Evolutionary conservation across 1,140 invertebrate species (phyloP).

Genomic region (Helicoverpa armigera): DNA sequence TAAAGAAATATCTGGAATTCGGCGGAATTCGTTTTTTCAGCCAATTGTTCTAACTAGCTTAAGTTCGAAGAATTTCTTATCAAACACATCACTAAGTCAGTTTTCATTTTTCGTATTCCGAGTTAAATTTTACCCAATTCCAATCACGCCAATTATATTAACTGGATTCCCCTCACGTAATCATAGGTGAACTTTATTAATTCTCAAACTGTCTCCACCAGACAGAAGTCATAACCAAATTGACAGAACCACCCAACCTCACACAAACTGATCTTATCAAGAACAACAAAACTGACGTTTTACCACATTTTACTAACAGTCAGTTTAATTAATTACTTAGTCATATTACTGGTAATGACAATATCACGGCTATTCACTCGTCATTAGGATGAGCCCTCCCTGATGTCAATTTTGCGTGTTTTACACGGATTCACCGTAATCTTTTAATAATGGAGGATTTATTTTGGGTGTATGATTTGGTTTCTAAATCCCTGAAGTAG

Average conservation of each 20-base stretch:
- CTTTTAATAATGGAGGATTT: slow-evolving; percentile 26
- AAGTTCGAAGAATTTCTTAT: background rate
- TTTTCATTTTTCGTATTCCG: no score
- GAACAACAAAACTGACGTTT: slow-evolving; percentile 10
- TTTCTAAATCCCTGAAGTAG: background rate
- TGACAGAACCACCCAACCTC: background rate
- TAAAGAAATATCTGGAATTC: no score
- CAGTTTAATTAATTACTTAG: slow-evolving; percentile 47
- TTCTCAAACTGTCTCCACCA: no score
- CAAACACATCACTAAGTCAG: background rate
- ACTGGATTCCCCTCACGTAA: no score
- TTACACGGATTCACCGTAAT: slow-evolving; percentile 30
- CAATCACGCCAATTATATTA: no score
- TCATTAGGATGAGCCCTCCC: slow-evolving; percentile 28
- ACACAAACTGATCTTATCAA: slow-evolving; percentile 5
- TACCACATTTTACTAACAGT: slow-evolving; percentile 17
- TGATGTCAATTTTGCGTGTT: slow-evolving; percentile 49
- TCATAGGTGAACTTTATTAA: no score
- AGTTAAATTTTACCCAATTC: no score
- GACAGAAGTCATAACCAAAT: no score
- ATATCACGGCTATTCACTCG: slow-evolving; percentile 56
- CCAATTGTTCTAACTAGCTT: background rate
- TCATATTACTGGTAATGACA: slow-evolving; percentile 22
- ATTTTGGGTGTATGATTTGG: slow-evolving; percentile 9
- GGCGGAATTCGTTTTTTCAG: no score